Evolutionary conservation across 1,140 invertebrate species (phyloP), one percentile per base, ranked within the genome.

Genomic region (Spodoptera litura): DNA sequence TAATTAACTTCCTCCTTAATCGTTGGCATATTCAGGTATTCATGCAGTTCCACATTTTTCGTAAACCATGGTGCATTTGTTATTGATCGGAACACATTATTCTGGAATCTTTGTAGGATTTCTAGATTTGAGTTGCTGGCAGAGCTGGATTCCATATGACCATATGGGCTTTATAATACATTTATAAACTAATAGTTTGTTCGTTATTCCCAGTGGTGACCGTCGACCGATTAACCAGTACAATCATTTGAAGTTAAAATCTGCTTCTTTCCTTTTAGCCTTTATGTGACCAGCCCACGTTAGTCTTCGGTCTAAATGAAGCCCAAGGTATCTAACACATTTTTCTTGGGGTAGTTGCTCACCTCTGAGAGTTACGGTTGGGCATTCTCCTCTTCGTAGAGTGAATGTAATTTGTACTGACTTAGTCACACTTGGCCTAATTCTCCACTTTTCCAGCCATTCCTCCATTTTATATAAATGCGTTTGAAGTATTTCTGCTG

Each of bases 361-460:
- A 5, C 55, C 52, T 12, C 31, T 38, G 2, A 83, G 58, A 0
- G 25, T 53, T 0, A 81, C 76, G 4, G 56, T 51, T 13, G 62
- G 51, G 15, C 79, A 81, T 5, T 72, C 31, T 49, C 58, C 78
- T 20, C 56, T 68, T 51, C 64, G 75, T 3, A 81, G 73, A 1
- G 73, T 78, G 52, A 81, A 83, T 3, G 78, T 82, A 5, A 72
- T 64, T 38, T 83, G 70, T 0, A 53, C 49, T 6, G 75, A 83
- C 52, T 83, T 83, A 0, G 27, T 13, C 4, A 38, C 71, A 56
- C 71, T 83, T 3, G 56, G 51, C 49, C 38, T 53, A 2, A 80
- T 78, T 31, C 78, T 56, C 81, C 78, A 83, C 31, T 77, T 81
- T 12, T 56, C 27, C 2, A 80, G 38, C 82, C 79, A 83, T 11